Evolutionary conservation across 1,140 invertebrate genomes (phyloP), one percentile per base, ranked within the genome.

Genomic region (Drosophila seguyi): DNA sequence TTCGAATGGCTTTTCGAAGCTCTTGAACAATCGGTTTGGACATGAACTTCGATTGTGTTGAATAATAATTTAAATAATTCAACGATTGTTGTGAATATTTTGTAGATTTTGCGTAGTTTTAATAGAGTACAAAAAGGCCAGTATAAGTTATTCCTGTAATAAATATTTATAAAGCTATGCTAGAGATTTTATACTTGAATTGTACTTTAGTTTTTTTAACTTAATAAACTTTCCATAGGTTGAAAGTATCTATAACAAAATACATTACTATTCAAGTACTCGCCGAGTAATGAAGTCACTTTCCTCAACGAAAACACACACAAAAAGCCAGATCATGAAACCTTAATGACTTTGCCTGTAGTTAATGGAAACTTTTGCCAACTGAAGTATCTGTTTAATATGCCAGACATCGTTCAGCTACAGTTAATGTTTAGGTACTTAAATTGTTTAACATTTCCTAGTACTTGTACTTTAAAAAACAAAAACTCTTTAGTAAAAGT

Each of bases 341-440:
- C 27, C 41, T n/a, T 71, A 58, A 72, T 57, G 68, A 47, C 65
- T 48, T 27, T 11, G 31, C 10, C n/a, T 39, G 50, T 52, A 68
- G 62, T 57, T 71, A 39, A 57, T 72, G 65, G 68, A 72, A 72
- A 72, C 68, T 72, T 71, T 72, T 69, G 45, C 22, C 6, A 31
- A 52, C 36, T 41, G 50, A 29, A 20, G 31, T 57, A 39, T 71
- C 50, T 71, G 42, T 36, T 72, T 71, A 41, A 39, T 71, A 72
- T 72, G 68, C 65, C 50, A 58, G 41, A 47, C 67, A 71, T 34
- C 41, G n/a, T 42, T 27, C 11, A 66, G 13, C 13, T 67, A 6
- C 20, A 29, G 34, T 13, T 29, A 71, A 45, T 71, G 38, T 66
- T 65, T 34, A 6, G 27, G 41, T 14, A 71, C 67, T 68, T 69